Evolutionary conservation across 1,140 invertebrate genomes (phyloP), one percentile per base, ranked within the genome.

Genomic region (Drosophila bipectinata): DNA sequence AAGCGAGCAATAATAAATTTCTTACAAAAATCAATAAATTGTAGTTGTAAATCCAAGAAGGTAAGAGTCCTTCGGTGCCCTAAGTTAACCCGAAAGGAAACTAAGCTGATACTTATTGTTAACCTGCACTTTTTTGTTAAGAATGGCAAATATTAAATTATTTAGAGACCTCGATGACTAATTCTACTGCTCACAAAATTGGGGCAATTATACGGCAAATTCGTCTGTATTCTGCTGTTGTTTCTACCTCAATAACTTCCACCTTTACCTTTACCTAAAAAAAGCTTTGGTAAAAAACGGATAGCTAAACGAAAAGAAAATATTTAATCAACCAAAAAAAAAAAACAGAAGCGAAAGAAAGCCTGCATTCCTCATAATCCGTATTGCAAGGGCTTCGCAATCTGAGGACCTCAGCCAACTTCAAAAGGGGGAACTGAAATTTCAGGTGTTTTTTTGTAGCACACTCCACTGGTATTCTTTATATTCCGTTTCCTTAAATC

Each of bases 361-460:
- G 18, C 47, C 60, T 52, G 26, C n/a, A 18, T 52, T 67, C 21
- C 34, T 26, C 37, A 64, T 67, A 67, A 67, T 67, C 63, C 63
- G 37, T 44, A 45, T 49, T 41, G 59, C 34, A 67, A 44, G 21
- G 47, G 47, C 34, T 53, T 32, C 47, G 34, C n/a, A 26, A 18
- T 64, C 48, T 14, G 26, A 64, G 14, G 24, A 41, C 30, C 14
- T 28, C 18, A 49, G 34, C 6, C 62, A 60, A 32, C 41, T 59
- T n/a, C 10, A 18, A 39, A 14, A 8, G 47, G 14, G 8, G 12
- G 12, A 26, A n/a, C 32, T 64, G 9, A 15, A 9, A 5, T 63
- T n/a, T 45, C 6, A 15, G 26, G 26, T 28, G 48, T 52, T 18
- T 60, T 14, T 28, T 44, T 18, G 10, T 32, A 14, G 47, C 47